Evolutionary conservation across 2,797 vertebrate genomes (phyloP).

Genomic region (Aeoliscus strigatus): DNA sequence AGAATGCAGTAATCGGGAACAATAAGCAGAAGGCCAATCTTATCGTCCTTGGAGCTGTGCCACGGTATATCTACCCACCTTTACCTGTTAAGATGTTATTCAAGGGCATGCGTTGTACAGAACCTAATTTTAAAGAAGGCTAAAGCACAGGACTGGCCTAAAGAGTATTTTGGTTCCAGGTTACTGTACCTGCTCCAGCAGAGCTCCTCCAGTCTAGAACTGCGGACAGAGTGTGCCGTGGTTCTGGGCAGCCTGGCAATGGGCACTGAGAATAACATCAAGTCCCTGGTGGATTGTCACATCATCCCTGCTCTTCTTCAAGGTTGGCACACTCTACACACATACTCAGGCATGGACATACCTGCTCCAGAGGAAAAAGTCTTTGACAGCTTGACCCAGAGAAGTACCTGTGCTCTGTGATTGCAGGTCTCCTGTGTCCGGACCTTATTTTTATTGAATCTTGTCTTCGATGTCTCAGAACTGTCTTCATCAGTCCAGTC

Average conservation of each 20-base stretch:
- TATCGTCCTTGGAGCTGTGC: conserved; percentile 98
- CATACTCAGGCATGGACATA: neutral
- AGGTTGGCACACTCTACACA: conserved; percentile 73
- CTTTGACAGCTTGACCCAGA: neutral
- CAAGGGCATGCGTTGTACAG: neutral
- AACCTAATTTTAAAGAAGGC: no score
- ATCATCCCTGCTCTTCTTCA: conserved; percentile 97
- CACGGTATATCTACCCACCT: conserved; percentile 76
- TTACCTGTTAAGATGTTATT: neutral
- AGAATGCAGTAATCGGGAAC: conserved; percentile 99
- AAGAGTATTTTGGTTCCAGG: conserved; percentile 69
- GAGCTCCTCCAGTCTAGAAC: conserved; percentile 86
- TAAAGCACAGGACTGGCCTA: no score
- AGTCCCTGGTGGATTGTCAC: conserved; percentile 98
- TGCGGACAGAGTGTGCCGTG: conserved; percentile 93
- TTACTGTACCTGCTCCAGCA: conserved; percentile 97
- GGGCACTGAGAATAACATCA: conserved; percentile 99
- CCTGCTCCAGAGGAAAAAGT: neutral
- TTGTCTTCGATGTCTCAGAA: conserved; percentile 94
- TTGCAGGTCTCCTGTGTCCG: conserved; percentile 84
- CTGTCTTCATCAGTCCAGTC: conserved; percentile 95
- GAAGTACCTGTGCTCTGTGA: conserved; percentile 4
- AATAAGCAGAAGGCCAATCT: conserved; percentile 99
- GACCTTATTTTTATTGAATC: conserved; percentile 96
- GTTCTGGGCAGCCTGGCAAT: conserved; percentile 97